Percentiles rank a stretch among this genome's conserved stretches.
These are phyloP conservation scores for Pygoscelis adeliae DNA, from an alignment of 2,113 vertebrate genomes.

Conservation along the genomic window DNA sequence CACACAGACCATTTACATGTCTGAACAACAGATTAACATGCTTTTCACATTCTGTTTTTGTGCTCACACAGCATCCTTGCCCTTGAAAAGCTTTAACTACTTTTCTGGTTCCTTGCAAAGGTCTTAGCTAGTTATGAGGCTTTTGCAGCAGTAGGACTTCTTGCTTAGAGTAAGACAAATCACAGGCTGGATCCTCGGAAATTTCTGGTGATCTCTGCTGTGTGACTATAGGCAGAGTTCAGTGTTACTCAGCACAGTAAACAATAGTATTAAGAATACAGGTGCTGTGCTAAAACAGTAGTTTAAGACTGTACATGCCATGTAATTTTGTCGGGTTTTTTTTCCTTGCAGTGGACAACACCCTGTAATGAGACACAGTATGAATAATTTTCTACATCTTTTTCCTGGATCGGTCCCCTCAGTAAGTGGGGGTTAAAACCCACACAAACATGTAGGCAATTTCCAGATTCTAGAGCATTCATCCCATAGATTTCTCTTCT, in stretches of 20 bases:
- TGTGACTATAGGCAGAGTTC: not conserved
- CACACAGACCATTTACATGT: not conserved
- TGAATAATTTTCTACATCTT: not conserved
- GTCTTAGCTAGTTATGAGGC: not conserved
- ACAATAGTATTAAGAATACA: not conserved
- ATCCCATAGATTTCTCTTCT: not conserved
- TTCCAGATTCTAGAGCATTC: not conserved
- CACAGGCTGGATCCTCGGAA: not conserved
- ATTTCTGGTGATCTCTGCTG: not conserved
- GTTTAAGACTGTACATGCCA: not conserved
- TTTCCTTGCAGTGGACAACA: not conserved
- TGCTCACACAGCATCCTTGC: not conserved
- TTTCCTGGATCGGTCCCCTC: not conserved
- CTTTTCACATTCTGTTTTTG: not conserved
- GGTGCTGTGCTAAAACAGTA: not conserved
- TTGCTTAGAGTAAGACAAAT: not conserved
- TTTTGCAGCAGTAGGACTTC: not conserved
- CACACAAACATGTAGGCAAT: not conserved
- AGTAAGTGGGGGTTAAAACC: not conserved
- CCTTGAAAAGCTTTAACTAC: not conserved
- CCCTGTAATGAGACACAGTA: not conserved
- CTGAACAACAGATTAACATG: not conserved
- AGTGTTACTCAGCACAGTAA: not conserved
- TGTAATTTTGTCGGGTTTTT: not conserved
- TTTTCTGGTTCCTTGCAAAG: not conserved